These are phyloP conservation scores for Zelostemma sp. DNA, from an alignment of 1,140 invertebrate species.

Conservation along the genomic window DNA sequence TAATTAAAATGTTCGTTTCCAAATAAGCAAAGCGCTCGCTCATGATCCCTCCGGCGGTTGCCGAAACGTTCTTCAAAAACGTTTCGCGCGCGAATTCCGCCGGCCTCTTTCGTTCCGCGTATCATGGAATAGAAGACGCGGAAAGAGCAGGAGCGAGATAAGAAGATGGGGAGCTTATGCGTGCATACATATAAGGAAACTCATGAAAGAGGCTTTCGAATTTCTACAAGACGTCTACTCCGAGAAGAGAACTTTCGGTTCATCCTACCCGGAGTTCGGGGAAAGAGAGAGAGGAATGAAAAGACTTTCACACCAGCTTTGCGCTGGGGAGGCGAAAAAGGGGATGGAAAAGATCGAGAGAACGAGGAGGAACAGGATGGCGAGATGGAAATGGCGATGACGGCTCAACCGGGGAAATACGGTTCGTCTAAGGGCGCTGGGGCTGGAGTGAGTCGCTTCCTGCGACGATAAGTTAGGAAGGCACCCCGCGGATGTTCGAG, in stretches of 20 bases:
- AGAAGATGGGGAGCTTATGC: slow-evolving; percentile 12
- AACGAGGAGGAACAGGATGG: too few relatives aligned
- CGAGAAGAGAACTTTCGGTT: slow-evolving; percentile 40
- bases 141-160: slow-evolving; percentile 5
- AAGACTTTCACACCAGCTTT: slow-evolving; percentile 34
- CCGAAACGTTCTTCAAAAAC: too few relatives aligned
- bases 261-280: slow-evolving; percentile 35
- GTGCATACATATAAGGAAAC: slow-evolving; percentile 9
- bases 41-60: too few relatives aligned
- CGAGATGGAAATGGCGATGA: slow-evolving; percentile 45
- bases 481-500: slow-evolving; percentile 63
- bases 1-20: too few relatives aligned
- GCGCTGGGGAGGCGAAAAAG: slow-evolving; percentile 21
- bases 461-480: slow-evolving; percentile 64
- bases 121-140: background rate
- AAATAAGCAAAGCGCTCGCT: too few relatives aligned
- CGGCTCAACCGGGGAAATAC: slow-evolving; percentile 43
- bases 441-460: slow-evolving; percentile 59
- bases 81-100: too few relatives aligned
- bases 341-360: background rate
- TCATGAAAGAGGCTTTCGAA: slow-evolving; percentile 37
- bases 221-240: slow-evolving; percentile 36
- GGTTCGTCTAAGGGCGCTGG: slow-evolving; percentile 23
- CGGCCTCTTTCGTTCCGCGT: too few relatives aligned
- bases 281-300: slow-evolving; percentile 40